These are phyloP conservation scores for Phrynosoma platyrhinos DNA, from an alignment of 2,113 vertebrate genomes.

Conservation along the genomic window DNA sequence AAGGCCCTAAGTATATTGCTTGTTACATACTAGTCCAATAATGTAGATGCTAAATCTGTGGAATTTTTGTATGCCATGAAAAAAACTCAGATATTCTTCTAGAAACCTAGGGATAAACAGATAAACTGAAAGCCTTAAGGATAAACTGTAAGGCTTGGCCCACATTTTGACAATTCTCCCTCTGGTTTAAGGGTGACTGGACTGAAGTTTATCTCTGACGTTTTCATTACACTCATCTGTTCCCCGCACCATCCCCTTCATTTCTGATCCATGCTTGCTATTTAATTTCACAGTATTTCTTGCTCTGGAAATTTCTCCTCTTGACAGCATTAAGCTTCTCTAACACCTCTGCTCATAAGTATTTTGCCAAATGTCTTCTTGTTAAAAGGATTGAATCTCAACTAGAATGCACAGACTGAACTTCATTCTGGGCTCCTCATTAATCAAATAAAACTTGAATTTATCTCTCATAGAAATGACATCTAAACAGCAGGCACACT, in stretches of 20 bases:
- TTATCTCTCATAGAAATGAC: neutral
- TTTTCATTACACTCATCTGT: neutral
- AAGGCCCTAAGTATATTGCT: no score
- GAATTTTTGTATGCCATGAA: neutral
- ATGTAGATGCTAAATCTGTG: no score
- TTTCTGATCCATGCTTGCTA: conserved; percentile 14
- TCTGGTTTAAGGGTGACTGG: neutral
- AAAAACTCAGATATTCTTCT: no score
- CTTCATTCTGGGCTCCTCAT: neutral
- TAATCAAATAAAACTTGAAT: conserved; percentile 11
- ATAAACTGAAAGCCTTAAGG: neutral
- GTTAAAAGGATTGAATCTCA: conserved; percentile 1
- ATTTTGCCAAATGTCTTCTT: conserved; percentile 28
- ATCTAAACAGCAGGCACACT: neutral
- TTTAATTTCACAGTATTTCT: neutral
- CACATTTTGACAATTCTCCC: conserved; percentile 8
- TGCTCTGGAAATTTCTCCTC: conserved; percentile 26
- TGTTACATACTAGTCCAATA: neutral
- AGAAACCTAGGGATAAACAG: no score
- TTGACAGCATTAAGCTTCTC: conserved; percentile 1
- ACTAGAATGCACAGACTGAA: neutral
- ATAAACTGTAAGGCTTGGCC: neutral
- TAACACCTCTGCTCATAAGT: conserved; percentile 10
- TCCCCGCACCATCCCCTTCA: neutral
- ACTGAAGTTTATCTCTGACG: conserved; percentile 9